Conservation (phyloP, 2,797 vertebrate species). For the Macroramphosus scolopax region DNA sequence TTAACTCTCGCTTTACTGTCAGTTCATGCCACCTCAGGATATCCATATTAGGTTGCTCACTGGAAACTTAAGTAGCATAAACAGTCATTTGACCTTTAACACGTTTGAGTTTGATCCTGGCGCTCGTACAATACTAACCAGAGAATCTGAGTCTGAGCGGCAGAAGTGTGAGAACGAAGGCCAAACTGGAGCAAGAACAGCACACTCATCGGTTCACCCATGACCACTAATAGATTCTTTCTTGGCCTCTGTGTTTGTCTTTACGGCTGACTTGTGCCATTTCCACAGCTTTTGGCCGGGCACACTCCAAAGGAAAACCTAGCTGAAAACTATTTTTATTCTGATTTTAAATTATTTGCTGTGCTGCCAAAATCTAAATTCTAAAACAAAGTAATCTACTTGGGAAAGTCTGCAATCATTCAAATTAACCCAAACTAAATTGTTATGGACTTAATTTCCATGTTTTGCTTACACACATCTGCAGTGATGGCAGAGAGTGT, state of each 20-base stretch:
- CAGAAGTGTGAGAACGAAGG: slow-evolving; percentile 23
- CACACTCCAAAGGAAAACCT: not conserved
- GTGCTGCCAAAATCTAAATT: not conserved
- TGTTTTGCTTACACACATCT: too few relatives aligned
- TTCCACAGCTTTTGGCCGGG: slow-evolving; percentile 16
- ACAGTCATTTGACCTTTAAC: slow-evolving; percentile 15
- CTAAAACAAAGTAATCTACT: slow-evolving; percentile 9
- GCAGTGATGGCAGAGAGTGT: too few relatives aligned
- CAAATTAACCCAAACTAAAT: too few relatives aligned
- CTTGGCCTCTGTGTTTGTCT: slow-evolving; percentile 21
- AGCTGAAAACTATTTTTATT: slow-evolving; percentile 4
- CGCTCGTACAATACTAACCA: slow-evolving; percentile 2
- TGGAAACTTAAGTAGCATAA: slow-evolving; percentile 11
- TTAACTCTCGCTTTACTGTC: slow-evolving; percentile 9
- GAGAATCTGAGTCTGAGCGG: slow-evolving; percentile 9
- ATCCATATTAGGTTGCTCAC: slow-evolving; percentile 10
- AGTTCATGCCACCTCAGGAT: slow-evolving; percentile 4
- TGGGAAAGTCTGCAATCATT: slow-evolving; percentile 8
- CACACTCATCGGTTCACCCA: slow-evolving; percentile 25
- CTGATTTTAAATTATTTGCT: slow-evolving; percentile 1
- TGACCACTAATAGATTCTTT: slow-evolving; percentile 19
- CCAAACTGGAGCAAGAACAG: slow-evolving; percentile 21
- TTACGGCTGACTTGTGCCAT: slow-evolving; percentile 10
- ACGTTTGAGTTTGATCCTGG: slow-evolving; percentile 6
- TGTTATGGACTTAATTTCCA: too few relatives aligned